These are phyloP conservation scores for Tiliqua scincoides DNA, from an alignment of 2,113 vertebrate species.

Conservation along the genomic window DNA sequence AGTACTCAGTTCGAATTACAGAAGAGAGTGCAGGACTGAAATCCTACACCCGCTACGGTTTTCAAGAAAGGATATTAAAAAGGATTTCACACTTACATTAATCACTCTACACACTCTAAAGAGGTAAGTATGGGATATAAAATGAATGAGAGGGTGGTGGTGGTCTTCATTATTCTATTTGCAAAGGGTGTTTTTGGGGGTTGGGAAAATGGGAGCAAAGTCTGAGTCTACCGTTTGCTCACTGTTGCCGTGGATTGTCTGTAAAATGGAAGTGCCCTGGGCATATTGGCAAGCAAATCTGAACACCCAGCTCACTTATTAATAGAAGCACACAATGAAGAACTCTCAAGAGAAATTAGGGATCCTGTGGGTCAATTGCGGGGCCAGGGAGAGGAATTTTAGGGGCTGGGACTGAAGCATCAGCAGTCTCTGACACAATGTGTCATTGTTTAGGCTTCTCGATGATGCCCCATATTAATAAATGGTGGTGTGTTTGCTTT, in stretches of 20 bases:
- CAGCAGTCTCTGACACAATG: constrained; percentile 45
- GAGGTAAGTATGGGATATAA: constrained; percentile 25
- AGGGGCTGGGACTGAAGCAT: constrained; percentile 33
- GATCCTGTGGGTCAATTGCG: constrained; percentile 37
- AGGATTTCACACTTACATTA: constrained; percentile 57
- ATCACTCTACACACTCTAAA: constrained; percentile 30
- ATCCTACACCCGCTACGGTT: constrained; percentile 49
- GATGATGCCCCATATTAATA: constrained; percentile 45
- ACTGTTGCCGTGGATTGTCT: neutral
- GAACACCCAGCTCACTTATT: constrained; percentile 19
- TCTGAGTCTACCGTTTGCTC: constrained; percentile 18
- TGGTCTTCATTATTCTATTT: neutral
- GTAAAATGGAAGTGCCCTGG: constrained; percentile 19
- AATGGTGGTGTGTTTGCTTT: constrained; percentile 50
- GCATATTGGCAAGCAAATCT: constrained; percentile 10
- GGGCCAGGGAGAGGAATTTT: constrained; percentile 46
- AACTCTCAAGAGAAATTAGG: constrained; percentile 20
- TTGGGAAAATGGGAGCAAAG: neutral
- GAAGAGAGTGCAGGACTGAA: constrained; percentile 33
- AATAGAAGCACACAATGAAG: constrained; percentile 45
- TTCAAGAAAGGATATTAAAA: constrained; percentile 63
- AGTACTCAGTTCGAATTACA: constrained; percentile 45
- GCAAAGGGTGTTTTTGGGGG: constrained; percentile 22
- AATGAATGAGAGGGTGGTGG: neutral
- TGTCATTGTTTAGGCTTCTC: constrained; percentile 49